Evolutionary conservation across 2,797 vertebrate species (phyloP).

Genomic region (Halcyon badia): DNA sequence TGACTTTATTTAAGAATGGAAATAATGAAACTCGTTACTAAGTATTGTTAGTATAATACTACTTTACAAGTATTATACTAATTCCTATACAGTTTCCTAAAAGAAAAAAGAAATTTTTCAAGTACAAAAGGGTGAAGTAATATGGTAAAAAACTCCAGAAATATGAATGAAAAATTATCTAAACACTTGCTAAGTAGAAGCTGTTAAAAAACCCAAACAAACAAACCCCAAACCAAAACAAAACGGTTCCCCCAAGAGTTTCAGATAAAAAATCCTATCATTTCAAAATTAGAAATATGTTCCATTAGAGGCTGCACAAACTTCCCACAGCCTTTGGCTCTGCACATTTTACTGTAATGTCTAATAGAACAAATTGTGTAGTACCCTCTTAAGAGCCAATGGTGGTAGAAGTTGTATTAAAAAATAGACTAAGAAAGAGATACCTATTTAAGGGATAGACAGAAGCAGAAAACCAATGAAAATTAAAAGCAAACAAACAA

Average conservation of each 20-base stretch:
- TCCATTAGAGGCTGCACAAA: neutral
- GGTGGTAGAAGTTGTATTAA: neutral
- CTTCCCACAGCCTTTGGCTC: neutral
- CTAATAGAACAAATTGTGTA: neutral
- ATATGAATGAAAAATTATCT: neutral
- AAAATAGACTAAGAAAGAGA: neutral
- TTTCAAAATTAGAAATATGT: neutral
- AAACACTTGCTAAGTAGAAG: neutral
- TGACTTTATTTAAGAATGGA: neutral
- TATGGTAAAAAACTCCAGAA: neutral
- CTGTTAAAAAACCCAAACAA: neutral
- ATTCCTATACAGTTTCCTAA: neutral
- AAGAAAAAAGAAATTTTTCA: neutral
- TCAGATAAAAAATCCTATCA: neutral
- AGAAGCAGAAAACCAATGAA: neutral
- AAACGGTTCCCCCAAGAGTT: neutral
- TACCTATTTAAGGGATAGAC: neutral
- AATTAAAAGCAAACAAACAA: neutral
- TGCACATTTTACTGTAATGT: neutral
- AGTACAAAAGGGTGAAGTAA: neutral
- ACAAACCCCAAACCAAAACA: too few species aligned
- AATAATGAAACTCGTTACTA: neutral
- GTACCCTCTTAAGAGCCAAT: neutral
- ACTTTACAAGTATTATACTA: neutral
- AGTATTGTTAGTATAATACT: neutral